Evolutionary conservation across 2,888 invertebrate genomes (phyloP).

Genomic region (Athalia circularis): DNA sequence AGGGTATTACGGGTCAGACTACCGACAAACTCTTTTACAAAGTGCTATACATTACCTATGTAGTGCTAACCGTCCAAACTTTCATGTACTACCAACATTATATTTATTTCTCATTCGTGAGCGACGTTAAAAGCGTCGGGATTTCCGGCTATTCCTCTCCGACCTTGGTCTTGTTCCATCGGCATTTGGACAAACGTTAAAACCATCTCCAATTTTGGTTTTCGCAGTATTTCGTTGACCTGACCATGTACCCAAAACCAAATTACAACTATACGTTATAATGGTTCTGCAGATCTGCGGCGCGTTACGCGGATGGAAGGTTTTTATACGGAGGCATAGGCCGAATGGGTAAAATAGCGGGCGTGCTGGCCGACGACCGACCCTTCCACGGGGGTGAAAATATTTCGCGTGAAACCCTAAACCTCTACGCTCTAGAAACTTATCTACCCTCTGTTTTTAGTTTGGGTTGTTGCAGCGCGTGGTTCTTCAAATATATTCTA

Average conservation of each 20-base stretch:
- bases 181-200: not conserved
- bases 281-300: not conserved
- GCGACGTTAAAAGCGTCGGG: conserved; percentile 22
- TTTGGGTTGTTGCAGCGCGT: not conserved
- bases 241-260: not conserved
- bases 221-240: not conserved
- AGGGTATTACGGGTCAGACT: conserved; percentile 33
- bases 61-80: conserved; percentile 18
- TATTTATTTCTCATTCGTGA: conserved; percentile 22
- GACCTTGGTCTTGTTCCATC: conserved; percentile 20
- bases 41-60: not conserved
- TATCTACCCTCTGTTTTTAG: conserved; percentile 25
- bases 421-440: conserved; percentile 12
- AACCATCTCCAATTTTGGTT: not conserved
- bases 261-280: conserved; percentile 12
- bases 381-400: conserved; percentile 7
- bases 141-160: conserved; percentile 12
- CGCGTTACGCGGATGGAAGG: not conserved
- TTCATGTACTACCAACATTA: not conserved
- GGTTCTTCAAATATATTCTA: conserved; percentile 34
- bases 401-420: conserved; percentile 20
- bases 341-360: not conserved
- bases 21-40: not conserved
- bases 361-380: not conserved
- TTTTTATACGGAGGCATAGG: not conserved